Base-by-base conservation (phyloP, 2,888 invertebrate genomes). In the Hirtodrosophila duncani region DNA sequence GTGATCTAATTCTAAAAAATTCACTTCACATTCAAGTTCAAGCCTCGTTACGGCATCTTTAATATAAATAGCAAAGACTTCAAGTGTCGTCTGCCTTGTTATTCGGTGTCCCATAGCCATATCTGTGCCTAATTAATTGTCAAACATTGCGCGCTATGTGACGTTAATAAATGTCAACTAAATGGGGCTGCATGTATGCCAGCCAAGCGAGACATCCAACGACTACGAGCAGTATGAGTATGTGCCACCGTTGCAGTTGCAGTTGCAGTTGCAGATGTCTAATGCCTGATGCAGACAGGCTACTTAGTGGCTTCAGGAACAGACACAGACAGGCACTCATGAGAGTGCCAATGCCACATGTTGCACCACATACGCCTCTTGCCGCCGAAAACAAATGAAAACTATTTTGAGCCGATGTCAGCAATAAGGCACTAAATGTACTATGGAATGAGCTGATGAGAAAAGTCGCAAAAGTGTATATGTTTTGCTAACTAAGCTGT, bases 101-200 rank as follows among this genome's bases (percentile, higher is more conserved):
- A n/a, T n/a, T n/a, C n/a, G n/a, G n/a, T n/a, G n/a, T n/a, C n/a
- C n/a, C n/a, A n/a, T n/a, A n/a, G n/a, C n/a, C n/a, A n/a, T n/a
- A n/a, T n/a, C n/a, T 69, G 43, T 33, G 65, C 51, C 78, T 75
- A 75, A 81, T 75, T 75, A 75, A 74, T 81, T 75, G 81, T 69
- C 79, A 81, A 75, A 81, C 81, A 78, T 78, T 74, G 75, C 81
- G 75, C 79, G 79, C 67, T 50, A 59, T 67, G 74, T 74, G 81
- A 81, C 75, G 70, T 78, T 81, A 74, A 75, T 75, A 81, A 74
- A 75, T 75, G 81, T 75, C 79, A 81, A 78, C 75, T 75, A 75
- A 75, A 74, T 74, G 79, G 79, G n/a, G 72, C 75, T 72, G 72
- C 72, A 70, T 74, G 75, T 75, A 74, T 59, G 51, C 62, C 56